A percentile compares a stretch with the other conserved stretches of the same genome.
These are phyloP conservation scores for Rhombomys opimus DNA, from an alignment of 2,113 vertebrate genomes.

Conservation along the genomic window DNA sequence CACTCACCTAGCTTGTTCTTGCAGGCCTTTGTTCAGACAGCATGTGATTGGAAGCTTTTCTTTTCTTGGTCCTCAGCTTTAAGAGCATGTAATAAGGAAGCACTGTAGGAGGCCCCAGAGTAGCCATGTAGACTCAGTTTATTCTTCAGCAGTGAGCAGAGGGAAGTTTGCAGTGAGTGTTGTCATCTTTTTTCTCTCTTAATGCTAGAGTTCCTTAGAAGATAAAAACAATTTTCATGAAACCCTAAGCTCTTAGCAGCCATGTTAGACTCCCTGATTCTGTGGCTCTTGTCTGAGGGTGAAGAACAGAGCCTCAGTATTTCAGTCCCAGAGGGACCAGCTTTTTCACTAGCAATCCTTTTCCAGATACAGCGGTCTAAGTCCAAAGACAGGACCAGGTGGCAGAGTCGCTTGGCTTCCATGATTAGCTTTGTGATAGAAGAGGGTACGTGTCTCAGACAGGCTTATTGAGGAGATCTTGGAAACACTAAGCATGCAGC, in stretches of 20 bases:
- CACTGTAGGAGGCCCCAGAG: no score
- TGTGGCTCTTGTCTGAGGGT: background rate
- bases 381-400: background rate
- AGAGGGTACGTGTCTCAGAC: background rate
- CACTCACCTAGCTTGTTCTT: accelerated
- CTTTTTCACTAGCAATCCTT: background rate
- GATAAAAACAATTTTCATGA: no score
- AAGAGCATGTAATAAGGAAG: background rate
- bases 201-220: background rate
- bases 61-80: background rate
- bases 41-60: background rate
- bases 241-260: background rate
- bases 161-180: background rate
- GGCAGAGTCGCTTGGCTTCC: background rate
- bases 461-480: background rate
- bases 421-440: background rate
- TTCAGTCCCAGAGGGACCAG: background rate
- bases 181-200: background rate
- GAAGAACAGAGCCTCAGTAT: no score
- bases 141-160: background rate
- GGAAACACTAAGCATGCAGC: accelerated
- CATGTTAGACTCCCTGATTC: background rate
- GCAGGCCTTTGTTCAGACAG: background rate
- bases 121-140: no score
- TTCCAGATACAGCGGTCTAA: background rate